Evolutionary conservation across 2,797 vertebrate species (phyloP), one percentile per base, ranked within the genome.

Genomic region (Esox masquinongy): DNA sequence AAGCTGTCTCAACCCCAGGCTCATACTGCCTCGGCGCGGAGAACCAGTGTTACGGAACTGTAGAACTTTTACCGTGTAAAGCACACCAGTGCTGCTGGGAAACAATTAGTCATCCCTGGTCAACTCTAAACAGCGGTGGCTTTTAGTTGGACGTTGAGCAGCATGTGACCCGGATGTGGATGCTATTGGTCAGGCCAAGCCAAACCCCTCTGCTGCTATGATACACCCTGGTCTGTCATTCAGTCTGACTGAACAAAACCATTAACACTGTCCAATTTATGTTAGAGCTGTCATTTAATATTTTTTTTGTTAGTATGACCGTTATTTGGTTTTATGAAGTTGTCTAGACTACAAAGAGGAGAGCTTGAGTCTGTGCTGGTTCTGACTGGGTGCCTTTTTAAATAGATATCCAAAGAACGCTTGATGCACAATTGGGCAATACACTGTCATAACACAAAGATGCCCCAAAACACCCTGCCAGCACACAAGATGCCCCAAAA

Each of bases 121-220:
- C 29, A 14, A 70, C 16, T 17, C 24, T 26, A 78, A 70, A 5
- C 53, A 22, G 59, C 19, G 59, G 19, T 3, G 0, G 11, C 31
- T 70, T 22, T 73, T 24, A 74, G 39, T 74, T 72, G 19, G 59
- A 26, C 19, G 5, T 26, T 24, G 26, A 24, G 50, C 31, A 70
- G 24, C 17, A 26, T 69, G 26, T 51, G 29, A 50, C 19, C 47
- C 68, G 39, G 61, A 66, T 1, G 15, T 50, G 74, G 49, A 68
- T 36, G n/a, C 14, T 71, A 39, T 14, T 43, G 12, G 31, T 22
- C 17, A 11, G 11, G n/a, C 22, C 68, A 19, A 11, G 47, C 43
- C 26, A 5, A 26, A 50, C 15, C 75, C 72, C 70, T 36, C n/a
- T 77, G 61, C 72, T 85, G 82, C 77, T 84, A 76, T 14, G 12